Base-by-base conservation (phyloP, 2,797 vertebrate genomes). In the Cetoscarus ocellatus region DNA sequence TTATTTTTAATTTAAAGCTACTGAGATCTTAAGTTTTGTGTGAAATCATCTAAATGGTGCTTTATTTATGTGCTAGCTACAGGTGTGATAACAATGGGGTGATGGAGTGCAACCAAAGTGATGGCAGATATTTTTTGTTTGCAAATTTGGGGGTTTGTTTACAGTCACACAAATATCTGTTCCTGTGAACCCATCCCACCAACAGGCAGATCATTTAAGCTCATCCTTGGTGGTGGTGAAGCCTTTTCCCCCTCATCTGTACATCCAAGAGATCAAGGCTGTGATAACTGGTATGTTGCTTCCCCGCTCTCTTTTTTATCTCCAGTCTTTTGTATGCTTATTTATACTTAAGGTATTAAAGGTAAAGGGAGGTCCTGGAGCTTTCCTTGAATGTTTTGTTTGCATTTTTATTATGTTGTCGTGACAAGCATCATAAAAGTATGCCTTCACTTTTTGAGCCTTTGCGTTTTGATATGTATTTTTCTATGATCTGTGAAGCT, bases 271-370 rank as follows among this genome's bases (percentile, higher is more conserved):
- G 15, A 60, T 77, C 59, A 69, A 78, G 72, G 72, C 75, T 79
- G 74, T 70, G 67, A 83, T 83, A 27, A 27, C 27, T 27, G 27
- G 27, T 70, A 67, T 48, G 47, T 86, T 80, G 66, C 73, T 77
- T 83, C 54, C 77, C 60, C 67, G 43, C 7, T 8, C 35, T 62
- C 8, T 79, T 68, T 73, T 66, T 90, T 87, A 86, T 83, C 62
- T 83, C 82, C 72, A 57, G 65, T 80, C 27, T 70, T 91, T 92
- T 91, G 35, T 80, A 88, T 60, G 70, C 75, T 85, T 81, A 80
- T 88, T 86, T 88, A 55, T 86, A 89, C 77, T 63, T 78, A 61
- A 70, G 68, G 67, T 75, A 75, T 79, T 83, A 35, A 61, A 61
- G 73, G 70, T 45, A 54, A 78, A 73, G 49, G 73, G 67, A 70